Conservation (phyloP, 2,888 invertebrate genomes). For the Agrypnus murinus region DNA sequence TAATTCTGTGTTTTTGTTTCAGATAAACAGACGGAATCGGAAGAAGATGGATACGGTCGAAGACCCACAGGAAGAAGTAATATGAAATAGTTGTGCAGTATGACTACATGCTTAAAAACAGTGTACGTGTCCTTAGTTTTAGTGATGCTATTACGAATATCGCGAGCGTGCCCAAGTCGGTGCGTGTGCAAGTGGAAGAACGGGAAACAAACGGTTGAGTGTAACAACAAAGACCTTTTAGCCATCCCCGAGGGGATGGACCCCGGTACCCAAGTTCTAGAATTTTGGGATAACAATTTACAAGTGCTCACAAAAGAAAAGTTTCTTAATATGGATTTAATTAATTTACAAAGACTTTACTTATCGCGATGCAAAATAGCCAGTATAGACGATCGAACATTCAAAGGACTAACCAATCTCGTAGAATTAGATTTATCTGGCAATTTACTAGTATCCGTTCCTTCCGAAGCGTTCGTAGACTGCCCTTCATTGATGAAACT, state of each 20-base stretch:
- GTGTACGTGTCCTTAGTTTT: conserved; percentile 51
- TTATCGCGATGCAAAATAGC: conserved; percentile 85
- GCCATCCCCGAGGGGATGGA: conserved; percentile 87
- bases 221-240: conserved; percentile 84
- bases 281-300: conserved; percentile 88
- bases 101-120: conserved; percentile 50
- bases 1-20: conserved; percentile 44
- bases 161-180: conserved; percentile 81
- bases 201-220: conserved; percentile 93
- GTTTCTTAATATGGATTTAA: conserved; percentile 85
- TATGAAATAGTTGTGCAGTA: conserved; percentile 46
- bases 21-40: conserved; percentile 36
- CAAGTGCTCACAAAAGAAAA: conserved; percentile 85
- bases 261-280: conserved; percentile 89
- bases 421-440: conserved; percentile 91
- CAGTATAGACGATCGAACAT: conserved; percentile 85
- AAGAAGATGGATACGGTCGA: conserved; percentile 26
- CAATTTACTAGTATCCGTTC: conserved; percentile 85
- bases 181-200: conserved; percentile 95
- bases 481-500: conserved; percentile 89
- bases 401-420: conserved; percentile 88
- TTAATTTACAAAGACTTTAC: conserved; percentile 91
- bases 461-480: conserved; percentile 85
- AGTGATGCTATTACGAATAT: conserved; percentile 44
- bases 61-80: conserved; percentile 26